phyloP scores from a whole-genome alignment of 1,140 invertebrate species.

The Drosophila rufa region DNA sequence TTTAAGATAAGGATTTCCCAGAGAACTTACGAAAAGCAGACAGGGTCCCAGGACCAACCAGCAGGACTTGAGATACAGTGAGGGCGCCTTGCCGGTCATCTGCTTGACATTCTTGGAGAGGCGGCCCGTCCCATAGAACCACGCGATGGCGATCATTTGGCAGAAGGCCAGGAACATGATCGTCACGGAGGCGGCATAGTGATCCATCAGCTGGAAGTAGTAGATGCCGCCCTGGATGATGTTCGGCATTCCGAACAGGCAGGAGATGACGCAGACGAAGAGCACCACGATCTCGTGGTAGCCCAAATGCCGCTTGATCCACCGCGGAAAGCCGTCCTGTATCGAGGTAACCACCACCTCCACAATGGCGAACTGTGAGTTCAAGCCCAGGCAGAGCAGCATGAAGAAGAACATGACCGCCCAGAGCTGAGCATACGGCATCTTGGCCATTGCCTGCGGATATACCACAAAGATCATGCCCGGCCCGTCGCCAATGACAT shows the following conservation, averaged over 20 bases:
- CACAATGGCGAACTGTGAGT: slow-evolving; percentile 94
- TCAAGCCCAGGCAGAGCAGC: slow-evolving; percentile 94
- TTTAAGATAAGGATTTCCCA: no score
- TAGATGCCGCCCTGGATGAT: slow-evolving; percentile 95
- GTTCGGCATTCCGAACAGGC: slow-evolving; percentile 93
- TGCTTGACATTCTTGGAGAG: slow-evolving; percentile 93
- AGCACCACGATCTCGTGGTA: slow-evolving; percentile 95
- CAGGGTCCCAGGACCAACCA: slow-evolving; percentile 93
- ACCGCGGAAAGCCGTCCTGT: slow-evolving; percentile 94
- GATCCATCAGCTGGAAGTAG: slow-evolving; percentile 96
- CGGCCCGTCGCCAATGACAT: slow-evolving; percentile 94
- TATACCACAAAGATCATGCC: slow-evolving; percentile 96
- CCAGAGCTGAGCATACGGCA: slow-evolving; percentile 94
- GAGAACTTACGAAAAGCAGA: slow-evolving; percentile 89
- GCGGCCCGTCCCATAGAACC: slow-evolving; percentile 95
- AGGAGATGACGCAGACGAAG: slow-evolving; percentile 92
- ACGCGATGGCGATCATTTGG: slow-evolving; percentile 95
- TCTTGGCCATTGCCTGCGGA: slow-evolving; percentile 94
- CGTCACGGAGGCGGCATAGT: slow-evolving; percentile 95
- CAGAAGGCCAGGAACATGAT: slow-evolving; percentile 97
- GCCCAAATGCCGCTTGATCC: slow-evolving; percentile 92
- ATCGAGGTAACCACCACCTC: slow-evolving; percentile 97
- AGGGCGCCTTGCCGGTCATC: slow-evolving; percentile 93
- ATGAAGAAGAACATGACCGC: slow-evolving; percentile 95
- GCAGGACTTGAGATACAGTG: slow-evolving; percentile 93